Conservation (phyloP, 2,888 invertebrate species). For the Parnassius glacialis region DNA sequence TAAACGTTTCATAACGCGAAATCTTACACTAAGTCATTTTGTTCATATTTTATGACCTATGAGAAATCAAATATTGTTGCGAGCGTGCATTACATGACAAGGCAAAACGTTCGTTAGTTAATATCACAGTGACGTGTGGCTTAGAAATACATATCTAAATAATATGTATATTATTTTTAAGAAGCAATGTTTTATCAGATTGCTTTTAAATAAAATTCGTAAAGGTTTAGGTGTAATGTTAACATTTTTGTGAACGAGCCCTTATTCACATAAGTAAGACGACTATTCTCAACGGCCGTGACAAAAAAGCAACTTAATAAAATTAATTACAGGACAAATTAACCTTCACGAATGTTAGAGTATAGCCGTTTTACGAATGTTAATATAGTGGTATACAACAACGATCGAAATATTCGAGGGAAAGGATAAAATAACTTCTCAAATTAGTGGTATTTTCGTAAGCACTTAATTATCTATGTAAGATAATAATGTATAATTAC, state of each 20-base stretch:
- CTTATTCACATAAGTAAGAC: background rate
- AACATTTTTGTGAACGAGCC: background rate
- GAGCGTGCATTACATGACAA: conserved; percentile 20
- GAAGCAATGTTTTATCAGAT: background rate
- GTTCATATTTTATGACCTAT: background rate
- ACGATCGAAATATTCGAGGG: background rate
- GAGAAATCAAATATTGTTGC: background rate
- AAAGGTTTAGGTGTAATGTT: background rate
- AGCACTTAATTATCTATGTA: no score
- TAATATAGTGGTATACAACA: background rate
- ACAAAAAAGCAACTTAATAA: background rate
- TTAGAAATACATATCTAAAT: conserved; percentile 27
- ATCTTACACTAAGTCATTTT: no score
- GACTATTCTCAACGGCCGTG: conserved; percentile 9
- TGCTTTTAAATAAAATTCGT: background rate
- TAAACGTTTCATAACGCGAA: no score
- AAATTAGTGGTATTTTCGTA: no score
- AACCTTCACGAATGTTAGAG: background rate
- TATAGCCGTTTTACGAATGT: conserved; percentile 3
- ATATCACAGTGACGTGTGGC: conserved; percentile 55
- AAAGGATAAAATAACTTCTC: no score
- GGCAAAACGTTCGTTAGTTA: conserved; percentile 22
- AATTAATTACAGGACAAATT: background rate
- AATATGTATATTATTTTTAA: background rate
- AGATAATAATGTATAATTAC: no score